phyloP scores from a whole-genome alignment of 1,140 invertebrate genomes.

The Drosophila sulfurigaster region DNA sequence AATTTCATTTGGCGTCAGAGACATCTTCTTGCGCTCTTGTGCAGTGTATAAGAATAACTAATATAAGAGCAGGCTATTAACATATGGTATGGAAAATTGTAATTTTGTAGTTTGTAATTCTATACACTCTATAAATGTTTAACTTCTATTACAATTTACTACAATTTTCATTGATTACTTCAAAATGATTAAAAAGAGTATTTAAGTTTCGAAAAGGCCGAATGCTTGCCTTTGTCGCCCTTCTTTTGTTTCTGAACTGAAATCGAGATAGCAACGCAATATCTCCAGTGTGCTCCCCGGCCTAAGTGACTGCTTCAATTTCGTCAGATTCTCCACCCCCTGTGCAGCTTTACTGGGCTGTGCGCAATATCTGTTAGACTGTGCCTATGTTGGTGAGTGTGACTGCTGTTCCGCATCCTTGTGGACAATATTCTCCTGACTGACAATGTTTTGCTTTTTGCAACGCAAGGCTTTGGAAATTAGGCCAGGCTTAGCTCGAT shows the following conservation, averaged over 20 bases:
- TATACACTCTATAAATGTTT: neutral
- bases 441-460: constrained; percentile 49
- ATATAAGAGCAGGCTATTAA: no score
- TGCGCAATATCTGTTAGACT: constrained; percentile 60
- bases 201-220: constrained; percentile 1
- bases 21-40: neutral
- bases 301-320: constrained; percentile 46
- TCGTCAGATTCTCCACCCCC: constrained; percentile 28
- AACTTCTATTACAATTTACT: neutral
- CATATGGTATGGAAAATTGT: neutral
- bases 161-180: neutral
- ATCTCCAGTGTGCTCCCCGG: constrained; percentile 50
- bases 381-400: constrained; percentile 36
- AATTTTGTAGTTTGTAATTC: neutral
- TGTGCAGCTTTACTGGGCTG: constrained; percentile 8
- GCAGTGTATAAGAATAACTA: no score
- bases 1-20: constrained; percentile 6
- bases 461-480: constrained; percentile 57
- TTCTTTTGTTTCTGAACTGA: constrained; percentile 23
- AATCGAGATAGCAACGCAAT: constrained; percentile 69
- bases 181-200: constrained; percentile 7
- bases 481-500: constrained; percentile 63
- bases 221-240: neutral
- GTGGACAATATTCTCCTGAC: constrained; percentile 50
- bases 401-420: constrained; percentile 53